Conservation (phyloP, 1,140 invertebrate genomes). For the Drosophila orena region DNA sequence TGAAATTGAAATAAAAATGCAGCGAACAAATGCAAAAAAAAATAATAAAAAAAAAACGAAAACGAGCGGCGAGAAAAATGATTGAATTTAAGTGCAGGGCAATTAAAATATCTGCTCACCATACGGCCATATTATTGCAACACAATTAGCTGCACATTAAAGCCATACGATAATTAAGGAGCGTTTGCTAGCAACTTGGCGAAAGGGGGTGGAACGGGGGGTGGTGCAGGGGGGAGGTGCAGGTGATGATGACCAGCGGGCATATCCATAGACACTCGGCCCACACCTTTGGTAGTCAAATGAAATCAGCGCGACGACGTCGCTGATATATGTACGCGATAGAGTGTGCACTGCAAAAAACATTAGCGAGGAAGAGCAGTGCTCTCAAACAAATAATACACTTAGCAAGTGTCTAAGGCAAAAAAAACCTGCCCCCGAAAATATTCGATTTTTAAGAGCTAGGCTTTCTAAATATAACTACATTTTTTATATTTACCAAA, state of each 20-base stretch:
- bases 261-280: slow-evolving; percentile 55
- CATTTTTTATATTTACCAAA: too few species aligned
- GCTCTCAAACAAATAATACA: background rate
- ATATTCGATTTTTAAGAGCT: too few species aligned
- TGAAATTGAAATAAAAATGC: slow-evolving; percentile 57
- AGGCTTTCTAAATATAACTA: too few species aligned
- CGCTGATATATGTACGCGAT: slow-evolving; percentile 59
- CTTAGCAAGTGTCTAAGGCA: too few species aligned
- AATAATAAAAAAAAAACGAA: background rate
- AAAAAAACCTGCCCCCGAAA: too few species aligned
- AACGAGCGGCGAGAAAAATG: slow-evolving; percentile 41
- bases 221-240: background rate
- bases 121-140: slow-evolving; percentile 76
- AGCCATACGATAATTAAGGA: slow-evolving; percentile 82
- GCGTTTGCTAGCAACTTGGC: slow-evolving; percentile 9
- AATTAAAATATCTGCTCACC: slow-evolving; percentile 73
- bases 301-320: slow-evolving; percentile 80
- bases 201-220: slow-evolving; percentile 8
- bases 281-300: slow-evolving; percentile 73
- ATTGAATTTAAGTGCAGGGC: slow-evolving; percentile 67
- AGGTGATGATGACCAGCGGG: slow-evolving; percentile 69
- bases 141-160: slow-evolving; percentile 85
- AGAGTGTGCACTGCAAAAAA: slow-evolving; percentile 11
- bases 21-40: slow-evolving; percentile 37
- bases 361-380: background rate